These are phyloP conservation scores for Smittia aterrima DNA, from an alignment of 2,888 invertebrate species.

Conservation along the genomic window DNA sequence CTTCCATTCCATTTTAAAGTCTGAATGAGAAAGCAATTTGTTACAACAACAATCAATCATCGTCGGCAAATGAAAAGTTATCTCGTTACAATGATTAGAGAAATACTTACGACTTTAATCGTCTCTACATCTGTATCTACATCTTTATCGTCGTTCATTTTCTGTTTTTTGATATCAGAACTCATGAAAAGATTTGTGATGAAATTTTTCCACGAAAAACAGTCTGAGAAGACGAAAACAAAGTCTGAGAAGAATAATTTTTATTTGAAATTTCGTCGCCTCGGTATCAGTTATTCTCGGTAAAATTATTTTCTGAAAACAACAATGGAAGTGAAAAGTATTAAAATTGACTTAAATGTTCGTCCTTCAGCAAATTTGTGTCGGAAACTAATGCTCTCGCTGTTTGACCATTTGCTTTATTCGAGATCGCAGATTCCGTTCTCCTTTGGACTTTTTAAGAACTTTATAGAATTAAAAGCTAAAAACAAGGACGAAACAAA, in stretches of 20 bases:
- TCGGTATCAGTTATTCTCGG: neutral
- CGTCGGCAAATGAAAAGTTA: no score
- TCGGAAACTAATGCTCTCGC: neutral
- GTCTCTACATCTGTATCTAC: neutral
- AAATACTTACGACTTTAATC: conserved; percentile 1
- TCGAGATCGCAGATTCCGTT: conserved; percentile 5
- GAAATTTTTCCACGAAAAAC: no score
- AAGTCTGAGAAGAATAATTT: neutral
- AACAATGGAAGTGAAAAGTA: neutral
- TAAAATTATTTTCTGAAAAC: neutral
- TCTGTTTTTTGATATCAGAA: neutral
- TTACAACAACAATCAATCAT: no score
- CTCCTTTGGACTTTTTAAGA: neutral
- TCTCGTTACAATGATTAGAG: neutral
- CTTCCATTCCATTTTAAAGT: conserved; percentile 18
- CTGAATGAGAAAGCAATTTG: neutral
- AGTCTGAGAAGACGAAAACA: conserved; percentile 6
- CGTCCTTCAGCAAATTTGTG: neutral
- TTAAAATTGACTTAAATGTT: neutral
- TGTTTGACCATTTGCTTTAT: neutral
- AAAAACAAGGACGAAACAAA: neutral
- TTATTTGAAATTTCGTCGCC: neutral
- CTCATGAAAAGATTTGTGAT: no score
- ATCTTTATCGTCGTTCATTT: neutral
- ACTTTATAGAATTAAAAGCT: neutral